These are phyloP conservation scores for Mungos mungo DNA, from an alignment of 2,113 vertebrate genomes.

Conservation along the genomic window DNA sequence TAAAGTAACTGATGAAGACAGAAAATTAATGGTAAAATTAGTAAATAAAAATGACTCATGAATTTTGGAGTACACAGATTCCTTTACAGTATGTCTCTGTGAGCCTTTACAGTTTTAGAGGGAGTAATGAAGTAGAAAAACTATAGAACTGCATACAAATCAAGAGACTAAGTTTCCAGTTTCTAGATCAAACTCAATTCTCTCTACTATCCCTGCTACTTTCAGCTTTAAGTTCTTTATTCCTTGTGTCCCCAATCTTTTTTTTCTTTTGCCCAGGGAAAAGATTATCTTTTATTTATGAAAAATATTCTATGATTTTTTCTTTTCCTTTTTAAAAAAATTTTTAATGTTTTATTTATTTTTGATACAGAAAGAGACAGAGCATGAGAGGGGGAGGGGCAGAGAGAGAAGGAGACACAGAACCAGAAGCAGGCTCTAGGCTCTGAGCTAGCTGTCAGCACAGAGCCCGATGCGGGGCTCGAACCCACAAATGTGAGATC, in stretches of 20 bases:
- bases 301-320: background rate
- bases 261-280: background rate
- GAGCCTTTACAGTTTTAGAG: background rate
- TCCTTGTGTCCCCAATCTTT: background rate
- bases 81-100: background rate
- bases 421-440: too few species aligned
- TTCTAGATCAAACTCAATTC: background rate
- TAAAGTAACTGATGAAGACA: constrained; percentile 1
- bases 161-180: background rate
- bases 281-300: background rate
- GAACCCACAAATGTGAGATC: too few species aligned
- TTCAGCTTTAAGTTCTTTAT: background rate
- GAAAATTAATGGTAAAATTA: constrained; percentile 54
- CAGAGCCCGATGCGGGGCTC: too few species aligned
- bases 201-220: background rate
- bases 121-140: background rate
- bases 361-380: too few species aligned
- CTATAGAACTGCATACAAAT: background rate
- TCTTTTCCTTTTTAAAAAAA: too few species aligned
- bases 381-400: too few species aligned
- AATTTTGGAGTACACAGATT: background rate
- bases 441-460: too few species aligned
- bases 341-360: too few species aligned
- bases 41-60: constrained; percentile 44
- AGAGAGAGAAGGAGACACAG: too few species aligned